Conservation (phyloP, 2,797 vertebrate species). For the Masticophis lateralis region DNA sequence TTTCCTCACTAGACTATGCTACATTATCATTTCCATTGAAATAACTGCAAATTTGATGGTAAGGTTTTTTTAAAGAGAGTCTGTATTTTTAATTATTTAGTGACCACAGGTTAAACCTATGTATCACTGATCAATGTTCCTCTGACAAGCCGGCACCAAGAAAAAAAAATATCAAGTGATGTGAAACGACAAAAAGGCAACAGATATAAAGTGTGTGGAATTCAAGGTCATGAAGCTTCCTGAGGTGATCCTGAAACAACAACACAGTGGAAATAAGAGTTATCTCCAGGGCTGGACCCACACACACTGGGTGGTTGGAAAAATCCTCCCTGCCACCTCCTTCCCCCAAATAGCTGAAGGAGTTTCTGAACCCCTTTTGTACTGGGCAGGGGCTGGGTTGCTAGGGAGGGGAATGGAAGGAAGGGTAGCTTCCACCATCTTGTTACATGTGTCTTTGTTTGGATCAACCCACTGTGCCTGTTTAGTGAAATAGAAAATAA, state of each 20-base stretch:
- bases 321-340: background rate
- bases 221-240: constrained; percentile 81
- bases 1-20: constrained; percentile 37
- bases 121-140: constrained; percentile 40
- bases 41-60: constrained; percentile 57
- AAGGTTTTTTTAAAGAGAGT: constrained; percentile 49
- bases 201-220: constrained; percentile 66
- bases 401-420: background rate
- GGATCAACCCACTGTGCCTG: constrained; percentile 57
- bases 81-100: background rate
- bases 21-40: constrained; percentile 60
- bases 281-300: background rate
- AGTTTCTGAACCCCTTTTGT: background rate
- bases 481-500: constrained; percentile 59
- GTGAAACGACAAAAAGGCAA: constrained; percentile 58
- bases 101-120: constrained; percentile 30
- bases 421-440: background rate
- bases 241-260: constrained; percentile 87
- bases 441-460: background rate
- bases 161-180: constrained; percentile 51
- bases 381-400: background rate
- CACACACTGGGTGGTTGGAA: background rate
- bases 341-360: background rate
- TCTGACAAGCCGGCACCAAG: constrained; percentile 69
- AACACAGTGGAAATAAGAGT: constrained; percentile 63